A percentile compares a stretch with the other conserved stretches of the same genome.
These are phyloP conservation scores for Misgurnus anguillicaudatus DNA, from an alignment of 2,113 vertebrate species.

Conservation along the genomic window DNA sequence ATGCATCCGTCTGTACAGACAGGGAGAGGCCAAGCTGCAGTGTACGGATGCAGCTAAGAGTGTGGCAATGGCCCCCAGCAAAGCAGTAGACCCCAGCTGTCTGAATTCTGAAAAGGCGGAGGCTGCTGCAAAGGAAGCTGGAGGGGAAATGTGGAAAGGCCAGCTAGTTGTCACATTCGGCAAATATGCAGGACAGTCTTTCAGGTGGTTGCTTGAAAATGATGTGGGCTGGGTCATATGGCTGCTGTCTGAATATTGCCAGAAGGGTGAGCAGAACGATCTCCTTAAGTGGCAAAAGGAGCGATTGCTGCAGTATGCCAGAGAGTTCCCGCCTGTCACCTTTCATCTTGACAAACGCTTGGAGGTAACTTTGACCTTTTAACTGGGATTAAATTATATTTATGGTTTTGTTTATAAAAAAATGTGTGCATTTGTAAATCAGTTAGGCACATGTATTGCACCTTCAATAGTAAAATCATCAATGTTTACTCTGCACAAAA, in stretches of 20 bases:
- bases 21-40: too few species aligned
- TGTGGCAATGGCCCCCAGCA: constrained; percentile 3
- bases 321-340: constrained; percentile 1
- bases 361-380: background rate
- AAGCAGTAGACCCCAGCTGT: background rate
- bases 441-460: background rate
- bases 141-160: constrained; percentile 1
- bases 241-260: background rate
- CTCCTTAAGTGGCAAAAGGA: constrained; percentile 23
- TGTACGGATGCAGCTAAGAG: background rate
- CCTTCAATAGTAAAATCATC: constrained; percentile 3
- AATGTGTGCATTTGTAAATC: background rate
- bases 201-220: constrained; percentile 22
- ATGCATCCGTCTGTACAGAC: too few species aligned
- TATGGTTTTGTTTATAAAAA: background rate
- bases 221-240: constrained; percentile 1
- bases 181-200: background rate
- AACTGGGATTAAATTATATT: background rate
- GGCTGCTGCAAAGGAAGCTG: background rate
- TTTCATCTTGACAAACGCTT: background rate
- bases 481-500: background rate
- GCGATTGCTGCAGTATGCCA: constrained; percentile 1
- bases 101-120: background rate
- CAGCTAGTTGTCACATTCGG: background rate
- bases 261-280: background rate